Conservation (phyloP, 2,113 vertebrate genomes). For the Myanophis thanlyinensis region DNA sequence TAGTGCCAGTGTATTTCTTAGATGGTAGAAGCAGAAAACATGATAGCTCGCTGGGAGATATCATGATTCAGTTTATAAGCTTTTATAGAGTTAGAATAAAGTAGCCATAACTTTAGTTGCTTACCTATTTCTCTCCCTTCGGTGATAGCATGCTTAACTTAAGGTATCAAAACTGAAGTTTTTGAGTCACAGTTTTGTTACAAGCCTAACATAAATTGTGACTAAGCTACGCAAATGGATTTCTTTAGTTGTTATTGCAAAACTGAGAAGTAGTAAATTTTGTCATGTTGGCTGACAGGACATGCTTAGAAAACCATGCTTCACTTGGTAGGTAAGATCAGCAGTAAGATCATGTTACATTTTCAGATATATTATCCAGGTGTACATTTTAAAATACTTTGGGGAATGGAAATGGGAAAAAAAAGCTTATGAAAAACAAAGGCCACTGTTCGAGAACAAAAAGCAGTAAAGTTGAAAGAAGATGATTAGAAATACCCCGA, state of each 20-base stretch:
- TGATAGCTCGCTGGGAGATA: neutral
- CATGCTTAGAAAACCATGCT: neutral
- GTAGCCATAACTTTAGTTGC: neutral
- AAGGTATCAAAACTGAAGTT: neutral
- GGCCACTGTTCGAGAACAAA: too few species aligned
- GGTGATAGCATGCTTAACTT: neutral
- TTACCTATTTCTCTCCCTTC: neutral
- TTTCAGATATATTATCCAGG: neutral
- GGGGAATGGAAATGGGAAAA: too few species aligned
- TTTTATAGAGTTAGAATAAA: neutral
- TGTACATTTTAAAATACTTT: neutral
- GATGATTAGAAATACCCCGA: neutral
- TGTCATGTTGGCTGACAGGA: neutral
- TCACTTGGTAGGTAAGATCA: neutral
- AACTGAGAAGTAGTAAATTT: neutral
- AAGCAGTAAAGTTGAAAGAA: neutral
- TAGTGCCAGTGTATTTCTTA: neutral
- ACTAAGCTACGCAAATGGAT: neutral
- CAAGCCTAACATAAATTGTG: neutral
- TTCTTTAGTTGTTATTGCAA: neutral
- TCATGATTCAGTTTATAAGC: slow-evolving; percentile 11
- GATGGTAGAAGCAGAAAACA: neutral
- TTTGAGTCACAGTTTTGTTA: neutral
- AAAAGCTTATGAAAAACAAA: neutral
- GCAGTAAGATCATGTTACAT: neutral